Percentiles rank a stretch among this genome's conserved stretches.
Evolutionary conservation across 2,113 vertebrate species (phyloP).

Genomic region (Trachemys scripta): DNA sequence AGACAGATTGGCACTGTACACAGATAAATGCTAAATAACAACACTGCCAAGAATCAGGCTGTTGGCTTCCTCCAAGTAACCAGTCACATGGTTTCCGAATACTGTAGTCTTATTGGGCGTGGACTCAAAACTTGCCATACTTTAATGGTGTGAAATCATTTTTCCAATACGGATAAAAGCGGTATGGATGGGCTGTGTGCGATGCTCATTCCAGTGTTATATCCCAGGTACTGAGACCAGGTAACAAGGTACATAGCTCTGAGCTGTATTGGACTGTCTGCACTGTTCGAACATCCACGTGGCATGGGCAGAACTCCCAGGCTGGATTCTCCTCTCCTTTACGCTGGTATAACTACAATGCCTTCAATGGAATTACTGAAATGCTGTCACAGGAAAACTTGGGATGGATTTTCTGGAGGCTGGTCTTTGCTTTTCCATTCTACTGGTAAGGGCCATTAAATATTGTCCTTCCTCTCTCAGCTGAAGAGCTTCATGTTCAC

Average conservation of each 20-base stretch:
- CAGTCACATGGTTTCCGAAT: not conserved
- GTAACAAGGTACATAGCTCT: not conserved
- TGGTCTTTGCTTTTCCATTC: not conserved
- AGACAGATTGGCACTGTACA: not conserved
- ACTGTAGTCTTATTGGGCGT: not conserved
- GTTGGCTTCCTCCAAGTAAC: not conserved
- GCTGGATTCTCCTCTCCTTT: not conserved
- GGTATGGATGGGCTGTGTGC: not conserved
- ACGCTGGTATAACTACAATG: not conserved
- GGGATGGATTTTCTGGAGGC: not conserved
- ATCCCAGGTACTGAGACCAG: not conserved
- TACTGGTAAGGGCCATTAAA: not conserved
- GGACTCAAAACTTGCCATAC: not conserved
- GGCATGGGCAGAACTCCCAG: not conserved
- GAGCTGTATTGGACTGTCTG: not conserved
- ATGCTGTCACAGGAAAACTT: not conserved
- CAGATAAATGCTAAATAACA: not conserved
- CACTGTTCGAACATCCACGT: not conserved
- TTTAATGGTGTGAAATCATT: not conserved
- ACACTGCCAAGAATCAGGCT: not conserved
- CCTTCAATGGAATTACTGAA: not conserved
- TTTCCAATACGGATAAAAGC: not conserved
- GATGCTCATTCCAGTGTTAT: not conserved
- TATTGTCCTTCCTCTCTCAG: not conserved
- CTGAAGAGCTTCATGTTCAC: not conserved